These are phyloP conservation scores for Netelia fuscicornis DNA, from an alignment of 2,888 invertebrate species.

Conservation along the genomic window DNA sequence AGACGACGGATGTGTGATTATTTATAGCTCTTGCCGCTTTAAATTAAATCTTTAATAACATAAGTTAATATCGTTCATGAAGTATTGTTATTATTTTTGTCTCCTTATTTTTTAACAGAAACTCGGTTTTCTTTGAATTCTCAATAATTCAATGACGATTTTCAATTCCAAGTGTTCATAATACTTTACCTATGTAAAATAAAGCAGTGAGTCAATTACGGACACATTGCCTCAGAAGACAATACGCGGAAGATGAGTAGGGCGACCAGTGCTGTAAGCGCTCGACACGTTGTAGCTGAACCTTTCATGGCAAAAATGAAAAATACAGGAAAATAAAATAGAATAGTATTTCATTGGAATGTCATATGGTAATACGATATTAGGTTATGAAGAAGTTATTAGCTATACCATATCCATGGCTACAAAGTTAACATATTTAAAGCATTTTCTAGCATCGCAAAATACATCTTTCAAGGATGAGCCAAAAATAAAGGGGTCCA, in stretches of 20 bases:
- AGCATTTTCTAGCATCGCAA: too few relatives aligned
- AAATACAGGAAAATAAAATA: slow-evolving; percentile 7
- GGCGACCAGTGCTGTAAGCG: slow-evolving; percentile 69
- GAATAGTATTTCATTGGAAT: slow-evolving; percentile 15
- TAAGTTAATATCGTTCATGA: too few relatives aligned
- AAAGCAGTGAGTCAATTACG: slow-evolving; percentile 77
- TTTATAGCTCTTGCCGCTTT: too few relatives aligned
- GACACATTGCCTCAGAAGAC: slow-evolving; percentile 76
- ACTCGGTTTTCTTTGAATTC: slow-evolving; percentile 12
- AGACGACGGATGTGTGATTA: too few relatives aligned
- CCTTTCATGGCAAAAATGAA: slow-evolving; percentile 56
- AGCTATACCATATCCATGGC: too few relatives aligned
- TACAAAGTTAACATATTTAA: too few relatives aligned
- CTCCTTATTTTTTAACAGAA: background rate
- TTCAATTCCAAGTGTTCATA: background rate
- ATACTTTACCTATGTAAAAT: slow-evolving; percentile 78
- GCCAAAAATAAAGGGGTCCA: too few relatives aligned
- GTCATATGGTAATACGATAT: too few relatives aligned
- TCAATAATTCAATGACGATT: slow-evolving; percentile 6
- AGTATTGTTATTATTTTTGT: background rate
- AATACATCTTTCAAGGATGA: too few relatives aligned
- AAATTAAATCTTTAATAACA: too few relatives aligned
- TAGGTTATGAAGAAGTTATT: background rate
- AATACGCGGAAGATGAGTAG: slow-evolving; percentile 78
- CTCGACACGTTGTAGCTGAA: slow-evolving; percentile 62